phyloP scores from a whole-genome alignment of 2,888 invertebrate genomes.

The Tachina lurida region DNA sequence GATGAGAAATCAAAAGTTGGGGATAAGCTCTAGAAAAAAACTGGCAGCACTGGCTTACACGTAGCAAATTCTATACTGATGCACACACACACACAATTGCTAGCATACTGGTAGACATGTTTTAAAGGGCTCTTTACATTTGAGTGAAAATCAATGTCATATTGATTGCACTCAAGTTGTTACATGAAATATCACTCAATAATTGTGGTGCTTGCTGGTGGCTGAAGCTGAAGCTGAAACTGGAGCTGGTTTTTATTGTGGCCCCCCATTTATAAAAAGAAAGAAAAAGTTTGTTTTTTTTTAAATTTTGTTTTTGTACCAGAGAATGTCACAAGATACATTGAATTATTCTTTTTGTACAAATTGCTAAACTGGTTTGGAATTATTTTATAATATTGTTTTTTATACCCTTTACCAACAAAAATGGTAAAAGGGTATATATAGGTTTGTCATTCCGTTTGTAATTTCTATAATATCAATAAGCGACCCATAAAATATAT shows the following conservation, averaged over 20 bases:
- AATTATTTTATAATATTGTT: conserved; percentile 17
- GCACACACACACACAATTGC: neutral
- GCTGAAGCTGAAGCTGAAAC: conserved; percentile 3
- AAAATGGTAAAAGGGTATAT: too few relatives aligned
- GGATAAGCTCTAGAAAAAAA: too few relatives aligned
- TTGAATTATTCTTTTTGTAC: conserved; percentile 70
- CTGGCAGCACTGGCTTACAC: too few relatives aligned
- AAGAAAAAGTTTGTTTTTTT: conserved; percentile 58
- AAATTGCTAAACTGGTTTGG: conserved; percentile 79
- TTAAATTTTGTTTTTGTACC: conserved; percentile 42
- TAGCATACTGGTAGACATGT: neutral
- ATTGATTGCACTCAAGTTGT: conserved; percentile 49
- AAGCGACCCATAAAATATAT: too few relatives aligned
- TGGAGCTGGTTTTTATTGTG: neutral
- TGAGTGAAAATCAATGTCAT: conserved; percentile 43
- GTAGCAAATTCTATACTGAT: neutral
- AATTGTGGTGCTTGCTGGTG: neutral
- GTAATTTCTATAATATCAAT: too few relatives aligned
- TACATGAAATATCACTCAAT: conserved; percentile 40
- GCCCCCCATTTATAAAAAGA: conserved; percentile 41
- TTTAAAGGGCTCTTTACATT: conserved; percentile 31
- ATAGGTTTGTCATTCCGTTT: too few relatives aligned
- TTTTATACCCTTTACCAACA: too few relatives aligned
- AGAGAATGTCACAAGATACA: conserved; percentile 28
- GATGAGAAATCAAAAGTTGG: too few relatives aligned